Evolutionary conservation across 2,113 vertebrate genomes (phyloP), one percentile per base, ranked within the genome.

Genomic region (Nannobrachium achirus): DNA sequence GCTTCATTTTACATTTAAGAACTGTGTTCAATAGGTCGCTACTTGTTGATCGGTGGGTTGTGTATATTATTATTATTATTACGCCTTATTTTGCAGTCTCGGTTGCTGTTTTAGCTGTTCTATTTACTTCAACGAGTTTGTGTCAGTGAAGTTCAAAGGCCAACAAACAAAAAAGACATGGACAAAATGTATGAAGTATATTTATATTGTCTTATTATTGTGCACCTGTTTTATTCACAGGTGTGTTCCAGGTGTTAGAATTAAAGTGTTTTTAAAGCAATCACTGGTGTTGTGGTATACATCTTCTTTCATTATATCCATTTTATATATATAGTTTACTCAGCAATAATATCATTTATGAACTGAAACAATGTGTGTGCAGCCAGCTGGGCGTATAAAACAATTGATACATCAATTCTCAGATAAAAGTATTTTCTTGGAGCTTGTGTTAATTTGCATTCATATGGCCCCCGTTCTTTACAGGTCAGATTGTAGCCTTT

Each of bases 221-320:
- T 89, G 85, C 68, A 86, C 93, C 93, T 93, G 90, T 93, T 89
- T 86, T 89, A 88, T 83, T 78, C 88, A n/a, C n/a, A 89, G 84
- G 73, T 94, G 92, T 94, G 74, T 92, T 87, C 76, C 91, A 78
- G 90, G 82, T 91, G 92, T 92, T 82, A 83, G 63, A 80, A 94
- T 89, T 89, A 94, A 94, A 81, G 86, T 91, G 87, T 91, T 94
- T 92, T 91, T 85, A 88, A 91, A 82, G 56, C 65, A 87, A 76
- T 33, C 25, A 4, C 25, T 33, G 25, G 25, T 33, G 25, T 33
- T 33, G 25, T 33, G 25, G 25, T 33, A 33, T 33, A 5, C 25
- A 5, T 33, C 6, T 33, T 33, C 25, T 5, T 33, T 33, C 25
- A 33, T 33, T 33, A 33, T 33, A 33, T 33, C 6, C 25, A 33